Conservation (phyloP, 2,888 invertebrate genomes). For the Balanococcus diminutus region DNA sequence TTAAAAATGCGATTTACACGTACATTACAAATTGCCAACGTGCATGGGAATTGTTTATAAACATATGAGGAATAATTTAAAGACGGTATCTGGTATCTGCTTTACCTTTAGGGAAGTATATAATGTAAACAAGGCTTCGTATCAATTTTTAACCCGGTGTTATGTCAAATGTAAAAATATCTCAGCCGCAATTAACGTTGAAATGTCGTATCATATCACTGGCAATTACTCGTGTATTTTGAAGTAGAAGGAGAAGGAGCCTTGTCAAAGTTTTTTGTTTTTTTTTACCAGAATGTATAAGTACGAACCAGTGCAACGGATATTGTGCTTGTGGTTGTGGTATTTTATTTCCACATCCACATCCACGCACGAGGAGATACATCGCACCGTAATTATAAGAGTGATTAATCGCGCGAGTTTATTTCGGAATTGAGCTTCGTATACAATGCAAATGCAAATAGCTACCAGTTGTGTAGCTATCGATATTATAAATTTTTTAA, state of each 20-base stretch:
- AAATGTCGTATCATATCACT: not conserved
- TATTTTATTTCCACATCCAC: too few relatives aligned
- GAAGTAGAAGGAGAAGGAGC: not conserved
- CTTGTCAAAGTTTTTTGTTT: not conserved
- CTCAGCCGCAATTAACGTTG: not conserved
- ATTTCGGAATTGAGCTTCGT: not conserved
- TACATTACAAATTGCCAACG: constrained; percentile 18
- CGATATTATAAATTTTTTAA: constrained; percentile 4
- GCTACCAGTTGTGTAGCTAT: constrained; percentile 25
- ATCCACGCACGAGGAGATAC: not conserved
- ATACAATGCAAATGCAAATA: constrained; percentile 25
- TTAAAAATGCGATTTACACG: constrained; percentile 35
- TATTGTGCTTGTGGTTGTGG: not conserved
- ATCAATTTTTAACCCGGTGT: not conserved
- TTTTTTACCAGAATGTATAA: too few relatives aligned
- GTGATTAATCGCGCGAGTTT: constrained; percentile 7
- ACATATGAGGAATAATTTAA: not conserved
- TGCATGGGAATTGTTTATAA: not conserved
- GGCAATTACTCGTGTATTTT: not conserved
- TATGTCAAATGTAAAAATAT: not conserved
- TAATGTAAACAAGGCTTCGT: not conserved
- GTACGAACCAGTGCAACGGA: not conserved
- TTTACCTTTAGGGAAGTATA: not conserved
- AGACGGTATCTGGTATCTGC: not conserved
- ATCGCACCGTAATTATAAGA: not conserved